Percentiles rank a stretch among this genome's conserved stretches.
Evolutionary conservation across 2,888 invertebrate genomes (phyloP).

Genomic region (Cyclophora albipunctata): DNA sequence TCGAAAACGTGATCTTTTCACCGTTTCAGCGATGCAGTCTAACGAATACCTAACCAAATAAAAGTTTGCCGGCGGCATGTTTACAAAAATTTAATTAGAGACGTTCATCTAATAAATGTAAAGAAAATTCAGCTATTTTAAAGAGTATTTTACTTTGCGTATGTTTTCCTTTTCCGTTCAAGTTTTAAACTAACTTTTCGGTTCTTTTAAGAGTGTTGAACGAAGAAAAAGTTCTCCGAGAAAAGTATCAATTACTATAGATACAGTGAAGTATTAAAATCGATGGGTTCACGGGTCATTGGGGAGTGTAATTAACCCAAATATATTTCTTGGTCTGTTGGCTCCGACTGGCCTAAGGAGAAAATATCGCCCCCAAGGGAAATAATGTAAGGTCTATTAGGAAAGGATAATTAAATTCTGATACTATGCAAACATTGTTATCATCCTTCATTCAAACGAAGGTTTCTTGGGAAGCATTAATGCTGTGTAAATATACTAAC

Average conservation of each 20-base stretch:
- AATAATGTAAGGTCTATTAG: conserved; percentile 8
- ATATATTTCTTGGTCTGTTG: conserved; percentile 22
- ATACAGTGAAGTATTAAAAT: conserved; percentile 28
- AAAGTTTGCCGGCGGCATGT: conserved; percentile 36
- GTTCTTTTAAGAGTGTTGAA: too few relatives aligned
- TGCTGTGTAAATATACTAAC: background rate
- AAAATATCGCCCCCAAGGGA: conserved; percentile 19
- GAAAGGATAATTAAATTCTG: background rate
- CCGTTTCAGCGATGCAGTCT: conserved; percentile 23
- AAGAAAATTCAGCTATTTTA: too few relatives aligned
- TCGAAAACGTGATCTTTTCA: conserved; percentile 9
- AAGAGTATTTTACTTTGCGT: too few relatives aligned
- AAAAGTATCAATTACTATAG: conserved; percentile 18
- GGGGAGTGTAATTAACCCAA: conserved; percentile 39
- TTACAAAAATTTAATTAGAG: conserved; percentile 51
- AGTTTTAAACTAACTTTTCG: too few relatives aligned
- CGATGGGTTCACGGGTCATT: conserved; percentile 30
- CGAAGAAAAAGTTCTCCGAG: too few relatives aligned
- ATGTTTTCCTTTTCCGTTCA: too few relatives aligned
- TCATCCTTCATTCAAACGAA: too few relatives aligned
- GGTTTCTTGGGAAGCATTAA: too few relatives aligned
- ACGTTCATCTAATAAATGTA: conserved; percentile 24
- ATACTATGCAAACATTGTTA: background rate
- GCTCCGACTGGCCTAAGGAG: conserved; percentile 11
- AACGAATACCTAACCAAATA: conserved; percentile 36